Conservation (phyloP, 2,113 vertebrate species). For the Amblyopsis rosae region DNA sequence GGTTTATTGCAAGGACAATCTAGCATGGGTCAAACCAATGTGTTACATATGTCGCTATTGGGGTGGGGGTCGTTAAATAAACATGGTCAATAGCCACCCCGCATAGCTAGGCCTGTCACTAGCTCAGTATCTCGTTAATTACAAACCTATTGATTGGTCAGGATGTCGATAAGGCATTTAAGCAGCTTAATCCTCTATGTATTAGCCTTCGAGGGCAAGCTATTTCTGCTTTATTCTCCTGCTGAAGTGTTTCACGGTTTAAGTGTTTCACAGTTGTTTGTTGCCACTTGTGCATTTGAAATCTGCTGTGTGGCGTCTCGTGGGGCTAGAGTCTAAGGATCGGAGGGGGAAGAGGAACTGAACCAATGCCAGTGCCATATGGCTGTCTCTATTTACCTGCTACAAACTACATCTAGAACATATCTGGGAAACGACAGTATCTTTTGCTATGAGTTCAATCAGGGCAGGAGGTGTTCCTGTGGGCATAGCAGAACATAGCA, state of each 20-base stretch:
- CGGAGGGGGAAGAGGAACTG: not conserved
- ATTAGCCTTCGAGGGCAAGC: slow-evolving; percentile 49
- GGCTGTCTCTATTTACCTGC: not conserved
- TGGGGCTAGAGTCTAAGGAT: not conserved
- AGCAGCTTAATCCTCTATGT: slow-evolving; percentile 55
- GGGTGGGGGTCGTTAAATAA: slow-evolving; percentile 45
- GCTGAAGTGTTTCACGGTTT: slow-evolving; percentile 20
- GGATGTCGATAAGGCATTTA: slow-evolving; percentile 58
- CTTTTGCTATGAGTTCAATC: not conserved
- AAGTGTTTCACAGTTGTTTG: not conserved
- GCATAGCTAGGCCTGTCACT: slow-evolving; percentile 39
- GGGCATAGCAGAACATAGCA: too few species aligned
- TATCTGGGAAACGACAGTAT: not conserved
- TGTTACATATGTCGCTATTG: too few species aligned
- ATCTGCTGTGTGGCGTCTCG: not conserved
- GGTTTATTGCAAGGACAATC: too few species aligned
- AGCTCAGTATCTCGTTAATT: slow-evolving; percentile 62
- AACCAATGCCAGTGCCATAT: not conserved
- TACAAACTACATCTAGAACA: slow-evolving; percentile 17
- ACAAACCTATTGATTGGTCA: slow-evolving; percentile 53
- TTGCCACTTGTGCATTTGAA: slow-evolving; percentile 43
- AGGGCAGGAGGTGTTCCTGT: not conserved
- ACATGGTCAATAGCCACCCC: slow-evolving; percentile 45
- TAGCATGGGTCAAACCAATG: too few species aligned
- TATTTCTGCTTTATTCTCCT: slow-evolving; percentile 42